Evolutionary conservation across 2,113 vertebrate species (phyloP).

Genomic region (Oplegnathus fasciatus): DNA sequence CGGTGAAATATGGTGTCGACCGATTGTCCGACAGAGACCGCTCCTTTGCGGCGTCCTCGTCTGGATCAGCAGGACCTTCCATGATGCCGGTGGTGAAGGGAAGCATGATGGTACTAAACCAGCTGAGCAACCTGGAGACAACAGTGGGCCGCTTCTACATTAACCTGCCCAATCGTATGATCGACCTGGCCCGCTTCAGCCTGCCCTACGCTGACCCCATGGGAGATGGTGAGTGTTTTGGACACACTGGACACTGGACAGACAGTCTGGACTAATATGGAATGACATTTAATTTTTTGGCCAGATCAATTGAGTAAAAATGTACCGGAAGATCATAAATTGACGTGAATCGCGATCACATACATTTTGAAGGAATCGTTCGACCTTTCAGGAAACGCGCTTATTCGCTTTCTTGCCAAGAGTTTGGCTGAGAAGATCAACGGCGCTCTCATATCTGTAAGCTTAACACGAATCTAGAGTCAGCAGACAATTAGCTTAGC

Average conservation of each 20-base stretch:
- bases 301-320: not conserved
- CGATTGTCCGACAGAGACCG: constrained; percentile 74
- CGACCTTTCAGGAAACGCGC: not conserved
- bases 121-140: constrained; percentile 98
- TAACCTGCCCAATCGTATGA: constrained; percentile 98
- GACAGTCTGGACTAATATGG: not conserved
- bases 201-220: constrained; percentile 96
- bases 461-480: not conserved
- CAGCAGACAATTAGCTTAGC: not conserved
- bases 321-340: not conserved
- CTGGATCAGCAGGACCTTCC: constrained; percentile 41
- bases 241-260: no score
- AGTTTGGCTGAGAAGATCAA: not conserved
- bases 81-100: constrained; percentile 92
- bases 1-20: constrained; percentile 91
- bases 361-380: not conserved
- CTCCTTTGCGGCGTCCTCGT: constrained; percentile 1
- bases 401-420: not conserved
- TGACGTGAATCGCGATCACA: no score
- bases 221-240: constrained; percentile 92
- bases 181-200: constrained; percentile 95
- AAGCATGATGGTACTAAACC: constrained; percentile 99
- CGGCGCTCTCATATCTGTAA: not conserved
- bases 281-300: not conserved
- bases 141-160: constrained; percentile 98